A percentile compares a stretch with the other conserved stretches of the same genome.
Evolutionary conservation across 2,113 vertebrate genomes (phyloP).

Genomic region (Marcusenius ussheri): DNA sequence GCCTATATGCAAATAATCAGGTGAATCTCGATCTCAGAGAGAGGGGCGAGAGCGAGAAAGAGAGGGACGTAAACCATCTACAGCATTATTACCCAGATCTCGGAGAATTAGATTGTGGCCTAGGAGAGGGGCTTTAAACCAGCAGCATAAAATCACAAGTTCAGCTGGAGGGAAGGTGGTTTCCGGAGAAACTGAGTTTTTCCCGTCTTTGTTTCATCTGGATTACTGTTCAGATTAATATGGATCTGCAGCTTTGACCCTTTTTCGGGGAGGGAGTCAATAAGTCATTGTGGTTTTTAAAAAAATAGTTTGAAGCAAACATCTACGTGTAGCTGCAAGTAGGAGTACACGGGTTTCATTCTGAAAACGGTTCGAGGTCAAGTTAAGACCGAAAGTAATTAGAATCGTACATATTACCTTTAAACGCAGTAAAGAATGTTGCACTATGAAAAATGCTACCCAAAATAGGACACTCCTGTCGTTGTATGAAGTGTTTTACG

Average conservation of each 20-base stretch:
- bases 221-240: slow-evolving; percentile 8
- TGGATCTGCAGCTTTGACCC: neutral
- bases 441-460: neutral
- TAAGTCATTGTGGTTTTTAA: slow-evolving; percentile 3
- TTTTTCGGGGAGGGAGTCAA: neutral
- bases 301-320: neutral
- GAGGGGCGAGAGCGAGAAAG: neutral
- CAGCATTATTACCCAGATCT: slow-evolving; percentile 15
- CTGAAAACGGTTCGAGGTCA: neutral
- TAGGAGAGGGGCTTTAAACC: slow-evolving; percentile 6
- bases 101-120: slow-evolving; percentile 22
- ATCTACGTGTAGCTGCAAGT: neutral
- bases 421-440: neutral
- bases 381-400: neutral
- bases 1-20: neutral
- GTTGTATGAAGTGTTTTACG: neutral
- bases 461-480: neutral
- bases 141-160: slow-evolving; percentile 17
- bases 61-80: slow-evolving; percentile 15
- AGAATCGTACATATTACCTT: neutral
- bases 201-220: slow-evolving; percentile 4
- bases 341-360: neutral
- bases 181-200: slow-evolving; percentile 10
- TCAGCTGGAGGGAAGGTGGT: slow-evolving; percentile 12
- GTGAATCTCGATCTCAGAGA: neutral